A percentile compares a stretch with the other conserved stretches of the same genome.
These are phyloP conservation scores for Caerostris extrusa DNA, from an alignment of 1,140 invertebrate genomes.

Conservation along the genomic window DNA sequence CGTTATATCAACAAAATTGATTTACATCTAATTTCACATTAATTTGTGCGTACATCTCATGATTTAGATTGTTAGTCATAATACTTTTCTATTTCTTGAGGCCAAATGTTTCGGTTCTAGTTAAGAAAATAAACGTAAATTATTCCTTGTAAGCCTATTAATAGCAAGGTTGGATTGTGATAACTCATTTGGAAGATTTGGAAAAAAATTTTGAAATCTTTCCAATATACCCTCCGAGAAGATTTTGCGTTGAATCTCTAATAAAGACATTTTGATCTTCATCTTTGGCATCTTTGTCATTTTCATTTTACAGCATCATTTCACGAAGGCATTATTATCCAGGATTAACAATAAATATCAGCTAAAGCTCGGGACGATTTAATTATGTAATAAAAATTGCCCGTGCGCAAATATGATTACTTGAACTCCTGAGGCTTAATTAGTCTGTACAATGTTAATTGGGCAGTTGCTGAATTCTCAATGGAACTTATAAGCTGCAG, in stretches of 20 bases:
- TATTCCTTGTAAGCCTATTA: background rate
- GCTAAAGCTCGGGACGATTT: slow-evolving; percentile 64
- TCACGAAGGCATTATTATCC: slow-evolving; percentile 54
- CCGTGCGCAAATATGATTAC: slow-evolving; percentile 74
- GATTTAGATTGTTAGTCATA: too few species aligned
- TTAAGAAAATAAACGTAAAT: background rate
- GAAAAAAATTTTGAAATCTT: background rate
- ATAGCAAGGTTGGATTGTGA: slow-evolving; percentile 14
- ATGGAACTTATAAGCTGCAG: slow-evolving; percentile 53
- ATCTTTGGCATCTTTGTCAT: slow-evolving; percentile 43
- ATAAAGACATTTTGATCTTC: slow-evolving; percentile 5
- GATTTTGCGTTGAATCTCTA: slow-evolving; percentile 11
- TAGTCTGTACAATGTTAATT: slow-evolving; percentile 73
- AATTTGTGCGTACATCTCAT: too few species aligned
- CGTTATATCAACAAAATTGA: too few species aligned
- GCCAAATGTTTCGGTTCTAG: background rate
- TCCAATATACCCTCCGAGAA: slow-evolving; percentile 22
- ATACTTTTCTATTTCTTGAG: background rate
- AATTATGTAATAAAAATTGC: slow-evolving; percentile 77
- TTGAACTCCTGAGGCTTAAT: slow-evolving; percentile 70
- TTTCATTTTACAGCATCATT: slow-evolving; percentile 43
- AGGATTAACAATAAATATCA: slow-evolving; percentile 74
- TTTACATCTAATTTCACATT: too few species aligned
- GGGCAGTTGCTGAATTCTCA: slow-evolving; percentile 64
- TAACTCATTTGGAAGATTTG: background rate